Base-by-base conservation (phyloP, 2,888 invertebrate species). In the Napeogenes sylphis region DNA sequence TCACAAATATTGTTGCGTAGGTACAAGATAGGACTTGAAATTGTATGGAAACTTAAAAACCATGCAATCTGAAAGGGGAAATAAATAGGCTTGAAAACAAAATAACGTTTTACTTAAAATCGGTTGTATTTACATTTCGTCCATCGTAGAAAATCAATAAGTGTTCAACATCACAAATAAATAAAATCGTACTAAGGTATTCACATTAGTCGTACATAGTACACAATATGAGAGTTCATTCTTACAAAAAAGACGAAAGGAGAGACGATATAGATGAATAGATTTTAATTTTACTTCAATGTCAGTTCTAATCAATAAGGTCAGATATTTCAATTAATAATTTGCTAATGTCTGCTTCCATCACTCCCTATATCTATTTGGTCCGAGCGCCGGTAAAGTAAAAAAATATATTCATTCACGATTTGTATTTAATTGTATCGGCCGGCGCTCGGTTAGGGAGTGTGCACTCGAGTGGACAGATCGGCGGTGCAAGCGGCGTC, bases 111-210 rank as follows among this genome's bases (percentile, higher is more conserved):
- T 90, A 90, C 90, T 90, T 88, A 87, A 86, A 88, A 90, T 90
- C 89, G 90, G 90, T 90, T 90, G 90, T 90, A 90, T 90, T 90
- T 90, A 90, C 90, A 90, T 87, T 87, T 88, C 87, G 89, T 89
- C 89, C 89, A 84, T 87, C 83, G 88, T 90, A 90, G 88, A 90
- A 90, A 90, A 90, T 88, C 86, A 90, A 87, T 87, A 42, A 75
- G 85, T 87, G 87, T 88, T 89, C 85, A 90, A 90, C 89, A 90
- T 90, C 88, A 90, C 90, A 90, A 90, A 90, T 90, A 90, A 90
- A 90, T 90, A 87, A 90, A 87, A 88, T 88, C 89, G 84, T 85
- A 87, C 87, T 89, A 89, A 88, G 86, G 85, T 89, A 87, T 42
- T 42, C 85, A 90, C 87, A 84, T 83, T 80, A 80, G 78, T 82